phyloP scores from a whole-genome alignment of 2,113 vertebrate species.

The Procavia capensis region DNA sequence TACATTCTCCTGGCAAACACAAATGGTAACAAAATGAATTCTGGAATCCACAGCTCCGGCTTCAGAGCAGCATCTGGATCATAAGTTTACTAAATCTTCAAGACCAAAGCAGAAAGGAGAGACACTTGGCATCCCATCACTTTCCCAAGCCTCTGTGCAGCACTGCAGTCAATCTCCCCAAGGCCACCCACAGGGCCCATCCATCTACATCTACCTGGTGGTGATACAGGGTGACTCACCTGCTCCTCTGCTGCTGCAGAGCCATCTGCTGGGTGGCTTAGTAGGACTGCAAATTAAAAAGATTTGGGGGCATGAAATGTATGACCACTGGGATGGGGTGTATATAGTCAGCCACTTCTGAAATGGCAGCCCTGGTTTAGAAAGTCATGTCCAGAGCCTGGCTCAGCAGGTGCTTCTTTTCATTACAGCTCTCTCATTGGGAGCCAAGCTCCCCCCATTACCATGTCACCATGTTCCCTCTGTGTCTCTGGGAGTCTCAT shows the following conservation, averaged over 20 bases:
- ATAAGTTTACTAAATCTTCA: conserved; percentile 62
- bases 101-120: conserved; percentile 78
- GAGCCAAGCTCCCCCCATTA: not conserved
- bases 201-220: not conserved
- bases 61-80: conserved; percentile 55
- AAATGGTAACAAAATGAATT: not conserved
- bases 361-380: conserved; percentile 30
- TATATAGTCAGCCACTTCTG: conserved; percentile 13
- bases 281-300: conserved; percentile 57
- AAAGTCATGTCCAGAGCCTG: conserved; percentile 15
- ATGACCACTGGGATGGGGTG: conserved; percentile 66
- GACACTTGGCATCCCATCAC: not conserved
- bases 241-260: not conserved
- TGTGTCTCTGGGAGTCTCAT: not conserved
- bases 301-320: conserved; percentile 60
- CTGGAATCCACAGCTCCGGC: conserved; percentile 23
- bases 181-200: not conserved
- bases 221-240: conserved; percentile 21
- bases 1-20: conserved; percentile 67
- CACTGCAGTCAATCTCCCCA: not conserved
- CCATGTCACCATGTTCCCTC: not conserved
- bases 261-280: conserved; percentile 15
- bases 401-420: conserved; percentile 21
- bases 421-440: rapidly evolving
- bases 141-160: not conserved